Evolutionary conservation across 2,888 invertebrate species (phyloP), one percentile per base, ranked within the genome.

Genomic region (Amphimallon solstitiale): DNA sequence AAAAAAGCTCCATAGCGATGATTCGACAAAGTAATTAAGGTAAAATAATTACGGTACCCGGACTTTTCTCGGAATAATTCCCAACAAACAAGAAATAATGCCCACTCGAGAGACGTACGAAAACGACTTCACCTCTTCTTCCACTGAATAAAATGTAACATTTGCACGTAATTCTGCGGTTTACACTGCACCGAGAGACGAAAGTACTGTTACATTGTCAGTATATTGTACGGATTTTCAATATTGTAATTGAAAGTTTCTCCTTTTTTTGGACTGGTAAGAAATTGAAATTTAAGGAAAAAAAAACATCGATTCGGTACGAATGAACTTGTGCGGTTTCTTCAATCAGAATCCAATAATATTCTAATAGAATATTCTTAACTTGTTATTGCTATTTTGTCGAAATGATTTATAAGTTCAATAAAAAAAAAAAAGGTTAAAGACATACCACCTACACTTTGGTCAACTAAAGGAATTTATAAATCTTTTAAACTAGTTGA

Each of bases 171-270:
- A 10, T 15, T 23, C 15, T 56, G 56, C 40, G 56, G 56, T 56
- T 56, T 56, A 7, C 29, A 29, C 49, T 37, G 6, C 40, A 23
- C 23, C 5, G 48, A 48, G 19, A 14, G 12, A n/a, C n/a, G n/a
- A n/a, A 12, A 35, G 45, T 19, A 17, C 37, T 29, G 34, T 34
- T 29, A 38, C 21, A 29, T 72, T 69, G 74, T 74, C 73, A 74
- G 69, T 74, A 73, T 73, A 72, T 69, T 68, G 64, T 35, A 48
- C 14, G 15, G 46, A 48, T 48, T n/a, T 61, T 48, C 61, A 43
- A 37, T 48, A 45, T 46, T 61, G 34, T 61, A 46, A 48, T 61
- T 46, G 46, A 61, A 48, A 9, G 48, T 29, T 46, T 61, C 48
- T n/a, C n/a, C n/a, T 34, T 59, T 34, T 45, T 59, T 29, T 48